A percentile compares a stretch with the other conserved stretches of the same genome.
Conservation (phyloP, 2,113 vertebrate genomes). For the Hyperoodon ampullatus region DNA sequence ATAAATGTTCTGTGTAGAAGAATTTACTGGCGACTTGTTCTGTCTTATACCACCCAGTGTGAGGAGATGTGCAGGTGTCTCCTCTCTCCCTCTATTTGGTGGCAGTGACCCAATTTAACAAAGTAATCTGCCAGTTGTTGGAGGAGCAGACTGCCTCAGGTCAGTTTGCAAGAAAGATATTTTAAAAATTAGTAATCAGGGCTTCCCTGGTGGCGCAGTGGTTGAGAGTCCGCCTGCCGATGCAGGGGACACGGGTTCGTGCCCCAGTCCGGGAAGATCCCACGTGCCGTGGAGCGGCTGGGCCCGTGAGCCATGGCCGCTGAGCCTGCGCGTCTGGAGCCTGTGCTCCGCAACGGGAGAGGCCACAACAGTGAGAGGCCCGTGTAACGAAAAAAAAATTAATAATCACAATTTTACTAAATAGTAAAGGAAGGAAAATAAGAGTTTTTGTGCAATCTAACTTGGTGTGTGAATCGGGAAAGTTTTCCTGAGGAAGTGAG, state of each 20-base stretch:
- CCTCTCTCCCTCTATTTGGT: neutral
- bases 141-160: neutral
- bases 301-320: too few species aligned
- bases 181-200: neutral
- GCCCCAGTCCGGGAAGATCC: too few species aligned
- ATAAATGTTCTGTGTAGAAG: neutral
- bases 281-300: too few species aligned
- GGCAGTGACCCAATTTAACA: neutral
- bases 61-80: neutral
- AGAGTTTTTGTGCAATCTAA: neutral
- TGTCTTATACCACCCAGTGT: neutral
- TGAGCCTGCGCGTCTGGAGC: too few species aligned
- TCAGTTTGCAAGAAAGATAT: neutral
- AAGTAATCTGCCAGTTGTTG: neutral
- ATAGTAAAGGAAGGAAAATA: neutral
- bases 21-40: neutral
- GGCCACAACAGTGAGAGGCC: too few species aligned
- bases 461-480: neutral
- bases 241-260: too few species aligned
- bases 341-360: too few species aligned
- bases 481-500: neutral
- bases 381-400: too few species aligned
- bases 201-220: too few species aligned
- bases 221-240: too few species aligned
- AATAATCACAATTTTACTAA: neutral